Conservation (phyloP, 2,888 invertebrate genomes). For the Pecten maximus region DNA sequence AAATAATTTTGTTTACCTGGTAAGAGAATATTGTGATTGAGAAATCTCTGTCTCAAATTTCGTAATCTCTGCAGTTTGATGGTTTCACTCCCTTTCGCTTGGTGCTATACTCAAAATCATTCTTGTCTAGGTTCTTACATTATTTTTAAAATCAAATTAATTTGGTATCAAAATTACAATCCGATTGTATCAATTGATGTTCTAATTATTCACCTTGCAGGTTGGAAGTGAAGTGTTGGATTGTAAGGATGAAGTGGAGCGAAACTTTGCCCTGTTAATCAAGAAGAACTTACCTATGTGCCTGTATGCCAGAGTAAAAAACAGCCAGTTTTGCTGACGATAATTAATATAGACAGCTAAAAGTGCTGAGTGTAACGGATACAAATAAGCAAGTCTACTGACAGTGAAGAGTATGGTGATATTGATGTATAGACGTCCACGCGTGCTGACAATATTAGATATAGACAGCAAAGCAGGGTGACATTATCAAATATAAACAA, state of each 20-base stretch:
- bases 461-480: not conserved
- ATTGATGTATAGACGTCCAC: not conserved
- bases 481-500: not conserved
- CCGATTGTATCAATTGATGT: no score
- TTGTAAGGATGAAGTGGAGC: conserved; percentile 73
- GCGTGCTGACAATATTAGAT: not conserved
- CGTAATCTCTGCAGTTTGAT: no score
- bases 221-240: conserved; percentile 73
- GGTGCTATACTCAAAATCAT: no score
- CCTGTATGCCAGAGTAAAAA: conserved; percentile 61
- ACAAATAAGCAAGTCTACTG: not conserved
- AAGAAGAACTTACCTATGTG: conserved; percentile 71
- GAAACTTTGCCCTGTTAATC: conserved; percentile 70
- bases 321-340: not conserved
- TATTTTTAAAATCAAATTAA: no score
- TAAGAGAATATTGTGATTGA: no score
- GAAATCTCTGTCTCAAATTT: no score
- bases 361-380: not conserved
- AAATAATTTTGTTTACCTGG: no score
- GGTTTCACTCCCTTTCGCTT: no score
- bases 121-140: no score
- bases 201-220: conserved; percentile 62
- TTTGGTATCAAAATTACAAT: no score
- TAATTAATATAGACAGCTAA: not conserved
- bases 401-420: not conserved